Evolutionary conservation across 2,888 invertebrate genomes (phyloP).

Genomic region (Ctena decussata): DNA sequence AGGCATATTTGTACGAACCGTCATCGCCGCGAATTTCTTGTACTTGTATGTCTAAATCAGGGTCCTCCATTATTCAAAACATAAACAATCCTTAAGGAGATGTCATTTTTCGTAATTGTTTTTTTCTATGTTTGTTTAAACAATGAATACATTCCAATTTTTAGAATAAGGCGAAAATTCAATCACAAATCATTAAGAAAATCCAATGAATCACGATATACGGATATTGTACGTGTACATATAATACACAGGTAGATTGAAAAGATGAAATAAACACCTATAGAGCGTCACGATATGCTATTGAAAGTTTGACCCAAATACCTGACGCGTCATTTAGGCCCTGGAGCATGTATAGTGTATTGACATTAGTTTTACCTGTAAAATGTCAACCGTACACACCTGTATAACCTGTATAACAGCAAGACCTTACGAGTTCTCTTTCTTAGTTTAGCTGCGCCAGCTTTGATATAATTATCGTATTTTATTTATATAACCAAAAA

Average conservation of each 20-base stretch:
- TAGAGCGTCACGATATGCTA: conserved; percentile 30
- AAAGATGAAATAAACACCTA: conserved; percentile 32
- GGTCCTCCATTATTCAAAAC: conserved; percentile 34
- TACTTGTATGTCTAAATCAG: conserved; percentile 69
- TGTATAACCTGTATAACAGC: not conserved
- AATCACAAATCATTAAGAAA: not conserved
- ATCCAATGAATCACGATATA: not conserved
- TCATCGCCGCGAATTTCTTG: conserved; percentile 70
- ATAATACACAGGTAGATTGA: conserved; percentile 3
- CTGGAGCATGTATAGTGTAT: conserved; percentile 42
- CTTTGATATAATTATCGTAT: too few species aligned
- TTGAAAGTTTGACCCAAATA: conserved; percentile 59
- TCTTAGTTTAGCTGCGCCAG: conserved; percentile 21
- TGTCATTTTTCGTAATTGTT: not conserved
- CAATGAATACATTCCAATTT: not conserved
- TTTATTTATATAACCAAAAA: too few species aligned
- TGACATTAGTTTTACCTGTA: conserved; percentile 42
- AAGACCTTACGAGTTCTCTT: conserved; percentile 40
- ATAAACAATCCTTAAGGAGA: not conserved
- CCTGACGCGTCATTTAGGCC: conserved; percentile 64
- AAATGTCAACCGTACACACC: conserved; percentile 20
- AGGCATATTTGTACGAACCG: conserved; percentile 78
- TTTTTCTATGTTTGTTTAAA: not conserved
- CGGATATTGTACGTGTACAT: not conserved
- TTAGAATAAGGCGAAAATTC: too few species aligned